Evolutionary conservation across 2,113 vertebrate species (phyloP).

Genomic region (Tringa solitaria): DNA sequence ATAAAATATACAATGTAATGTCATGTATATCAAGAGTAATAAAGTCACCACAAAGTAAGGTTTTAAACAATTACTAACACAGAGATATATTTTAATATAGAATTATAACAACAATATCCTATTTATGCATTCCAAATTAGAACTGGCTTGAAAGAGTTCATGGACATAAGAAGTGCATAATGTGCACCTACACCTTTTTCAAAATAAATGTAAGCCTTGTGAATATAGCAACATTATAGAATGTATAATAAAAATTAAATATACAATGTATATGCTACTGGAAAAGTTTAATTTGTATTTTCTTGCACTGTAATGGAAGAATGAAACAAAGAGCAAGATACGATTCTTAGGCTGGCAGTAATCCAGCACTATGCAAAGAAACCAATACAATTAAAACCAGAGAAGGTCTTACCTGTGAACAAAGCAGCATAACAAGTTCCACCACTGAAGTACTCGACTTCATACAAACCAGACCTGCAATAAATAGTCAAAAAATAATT

Average conservation of each 20-base stretch:
- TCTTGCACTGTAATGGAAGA: neutral
- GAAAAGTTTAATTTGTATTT: neutral
- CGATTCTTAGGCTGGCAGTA: neutral
- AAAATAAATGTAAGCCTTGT: neutral
- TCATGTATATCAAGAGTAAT: neutral
- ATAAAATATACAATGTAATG: neutral
- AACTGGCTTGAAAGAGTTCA: neutral
- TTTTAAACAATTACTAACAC: neutral
- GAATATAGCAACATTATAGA: neutral
- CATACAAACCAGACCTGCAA: conserved; percentile 95
- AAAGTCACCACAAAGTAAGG: neutral
- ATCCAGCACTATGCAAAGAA: neutral
- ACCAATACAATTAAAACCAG: neutral
- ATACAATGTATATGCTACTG: neutral
- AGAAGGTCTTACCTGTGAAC: conserved; percentile 88
- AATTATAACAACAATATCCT: neutral
- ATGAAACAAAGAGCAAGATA: neutral
- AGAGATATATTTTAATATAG: neutral
- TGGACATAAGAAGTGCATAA: neutral
- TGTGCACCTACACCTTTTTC: neutral
- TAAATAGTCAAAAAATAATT: conserved; percentile 29
- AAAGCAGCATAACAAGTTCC: conserved; percentile 97
- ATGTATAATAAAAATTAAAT: neutral
- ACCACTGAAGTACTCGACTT: conserved; percentile 98
- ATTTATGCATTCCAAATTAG: neutral